Evolutionary conservation across 2,888 invertebrate species (phyloP), one percentile per base, ranked within the genome.

Genomic region (Palloptera scutellata): DNA sequence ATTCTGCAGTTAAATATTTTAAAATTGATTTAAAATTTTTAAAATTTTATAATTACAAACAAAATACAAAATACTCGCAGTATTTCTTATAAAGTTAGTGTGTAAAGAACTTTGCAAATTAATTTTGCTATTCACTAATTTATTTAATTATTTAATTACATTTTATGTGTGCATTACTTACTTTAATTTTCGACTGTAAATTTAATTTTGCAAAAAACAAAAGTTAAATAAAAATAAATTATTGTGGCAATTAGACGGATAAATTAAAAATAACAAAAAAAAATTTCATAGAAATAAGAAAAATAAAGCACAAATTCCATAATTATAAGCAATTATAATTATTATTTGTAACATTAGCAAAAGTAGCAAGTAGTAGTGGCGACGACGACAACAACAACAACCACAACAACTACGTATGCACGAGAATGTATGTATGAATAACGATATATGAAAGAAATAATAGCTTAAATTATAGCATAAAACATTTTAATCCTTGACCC

Each of bases 401-500:
- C 30, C 41, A 11, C 6, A 40, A 51, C 12, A 11, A 19, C n/a
- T n/a, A n/a, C n/a, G n/a, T n/a, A n/a, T n/a, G n/a, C n/a, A n/a
- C n/a, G n/a, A n/a, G n/a, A n/a, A n/a, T n/a, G n/a, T 30, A 30
- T 30, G 30, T 30, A 2, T 30, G 6, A 30, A 6, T 30, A 30
- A 30, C 30, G 30, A 30, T 4, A 30, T 30, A 6, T 30, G 30
- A 64, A 64, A 57, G 55, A 51, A 57, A 40, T 19, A 64, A 64
- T 57, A 57, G 57, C 58, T 64, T 17, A 64, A 52, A 64, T 63
- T 67, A 67, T 63, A 51, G 53, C 67, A 30, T 30, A 30, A 30
- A 58, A 63, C 30, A 51, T 57, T 61, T 62, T 62, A 67, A 62
- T 67, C 67, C 67, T 67, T 67, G 67, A 67, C 67, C 67, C 30